These are phyloP conservation scores for Andrena hattorfiana DNA, from an alignment of 2,888 invertebrate species.

Conservation along the genomic window DNA sequence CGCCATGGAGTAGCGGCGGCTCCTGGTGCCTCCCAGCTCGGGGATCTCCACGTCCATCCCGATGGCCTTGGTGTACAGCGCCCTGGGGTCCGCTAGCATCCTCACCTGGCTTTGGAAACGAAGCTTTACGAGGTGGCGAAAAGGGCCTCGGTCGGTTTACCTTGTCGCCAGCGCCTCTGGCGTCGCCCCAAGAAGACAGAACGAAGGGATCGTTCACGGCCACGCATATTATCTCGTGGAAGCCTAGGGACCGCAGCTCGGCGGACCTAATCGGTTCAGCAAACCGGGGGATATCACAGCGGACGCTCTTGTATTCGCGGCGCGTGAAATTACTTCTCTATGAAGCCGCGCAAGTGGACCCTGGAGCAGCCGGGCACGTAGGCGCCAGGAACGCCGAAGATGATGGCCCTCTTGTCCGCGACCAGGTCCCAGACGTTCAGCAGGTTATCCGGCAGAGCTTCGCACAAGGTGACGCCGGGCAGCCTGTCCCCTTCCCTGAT, in stretches of 20 bases:
- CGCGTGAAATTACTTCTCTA: conserved; percentile 75
- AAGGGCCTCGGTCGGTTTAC: conserved; percentile 68
- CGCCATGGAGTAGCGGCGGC: conserved; percentile 85
- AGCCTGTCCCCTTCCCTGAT: conserved; percentile 85
- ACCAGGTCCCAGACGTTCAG: conserved; percentile 83
- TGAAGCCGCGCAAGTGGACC: conserved; percentile 86
- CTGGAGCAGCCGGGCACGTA: conserved; percentile 86
- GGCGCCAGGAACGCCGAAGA: conserved; percentile 86
- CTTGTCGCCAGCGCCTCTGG: conserved; percentile 83
- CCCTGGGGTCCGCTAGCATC: conserved; percentile 85
- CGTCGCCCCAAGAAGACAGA: conserved; percentile 85
- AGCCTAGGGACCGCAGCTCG: conserved; percentile 84
- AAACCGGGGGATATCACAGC: neutral
- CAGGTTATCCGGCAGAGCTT: conserved; percentile 83
- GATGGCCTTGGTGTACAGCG: conserved; percentile 85
- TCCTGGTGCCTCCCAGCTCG: conserved; percentile 84
- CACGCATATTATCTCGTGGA: conserved; percentile 85
- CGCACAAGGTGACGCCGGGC: conserved; percentile 85
- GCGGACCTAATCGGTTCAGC: conserved; percentile 69
- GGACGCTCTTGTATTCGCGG: neutral
- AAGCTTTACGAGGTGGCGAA: neutral
- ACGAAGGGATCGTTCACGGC: conserved; percentile 87
- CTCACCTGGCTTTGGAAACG: conserved; percentile 70
- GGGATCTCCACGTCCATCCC: conserved; percentile 84
- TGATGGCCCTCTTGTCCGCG: conserved; percentile 84